Conservation (phyloP, 1,140 invertebrate genomes). For the Potamilus streckersoni region DNA sequence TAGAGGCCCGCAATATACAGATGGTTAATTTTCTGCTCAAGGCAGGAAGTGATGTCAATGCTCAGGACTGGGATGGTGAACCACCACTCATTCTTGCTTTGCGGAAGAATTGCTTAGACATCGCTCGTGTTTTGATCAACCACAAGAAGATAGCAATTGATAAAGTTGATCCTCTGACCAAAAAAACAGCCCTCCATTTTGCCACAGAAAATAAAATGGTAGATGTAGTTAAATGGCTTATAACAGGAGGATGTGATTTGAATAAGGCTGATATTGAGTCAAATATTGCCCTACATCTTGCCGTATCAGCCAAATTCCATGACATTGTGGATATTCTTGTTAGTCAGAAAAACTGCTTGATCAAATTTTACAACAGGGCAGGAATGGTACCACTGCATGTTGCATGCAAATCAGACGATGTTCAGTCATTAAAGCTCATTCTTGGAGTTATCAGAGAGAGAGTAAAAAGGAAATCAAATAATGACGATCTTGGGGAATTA, state of each 20-base stretch:
- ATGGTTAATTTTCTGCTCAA: constrained; percentile 21
- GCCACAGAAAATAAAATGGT: constrained; percentile 16
- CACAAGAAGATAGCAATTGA: constrained; percentile 17
- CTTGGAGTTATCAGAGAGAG: constrained; percentile 2
- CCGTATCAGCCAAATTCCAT: constrained; percentile 2
- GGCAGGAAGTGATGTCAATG: constrained; percentile 27
- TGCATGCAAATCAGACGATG: background rate
- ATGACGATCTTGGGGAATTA: background rate
- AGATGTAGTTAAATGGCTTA: constrained; percentile 17
- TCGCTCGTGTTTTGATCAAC: constrained; percentile 14
- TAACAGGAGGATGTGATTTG: constrained; percentile 16
- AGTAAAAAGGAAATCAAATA: background rate
- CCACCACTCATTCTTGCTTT: constrained; percentile 25
- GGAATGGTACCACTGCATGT: constrained; percentile 22
- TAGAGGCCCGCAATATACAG: constrained; percentile 18
- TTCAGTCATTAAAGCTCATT: constrained; percentile 1
- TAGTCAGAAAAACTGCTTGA: constrained; percentile 9
- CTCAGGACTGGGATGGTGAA: constrained; percentile 22
- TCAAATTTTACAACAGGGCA: constrained; percentile 22
- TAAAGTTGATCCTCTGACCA: constrained; percentile 26
- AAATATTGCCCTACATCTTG: constrained; percentile 24
- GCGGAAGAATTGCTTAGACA: constrained; percentile 16
- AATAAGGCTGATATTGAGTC: constrained; percentile 11
- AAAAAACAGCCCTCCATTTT: constrained; percentile 25
- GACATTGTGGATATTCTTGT: constrained; percentile 15